These are phyloP conservation scores for Carollia perspicillata DNA, from an alignment of 2,113 vertebrate genomes.

Conservation along the genomic window DNA sequence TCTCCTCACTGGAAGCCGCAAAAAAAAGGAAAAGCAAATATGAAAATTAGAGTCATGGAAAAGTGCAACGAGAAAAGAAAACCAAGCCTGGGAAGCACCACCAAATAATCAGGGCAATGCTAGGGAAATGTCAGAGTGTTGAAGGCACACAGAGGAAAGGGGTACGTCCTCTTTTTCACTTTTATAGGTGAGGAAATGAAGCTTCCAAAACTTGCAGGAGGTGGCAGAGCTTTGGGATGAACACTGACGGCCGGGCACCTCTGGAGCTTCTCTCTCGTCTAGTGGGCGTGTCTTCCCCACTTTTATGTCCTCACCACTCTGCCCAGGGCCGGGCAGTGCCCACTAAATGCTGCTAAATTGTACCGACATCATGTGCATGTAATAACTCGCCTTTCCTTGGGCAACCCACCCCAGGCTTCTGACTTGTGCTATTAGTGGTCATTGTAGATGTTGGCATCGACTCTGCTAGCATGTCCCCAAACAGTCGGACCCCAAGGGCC, in stretches of 20 bases:
- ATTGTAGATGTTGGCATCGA: too few relatives aligned
- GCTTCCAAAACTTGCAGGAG: neutral
- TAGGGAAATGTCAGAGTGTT: neutral
- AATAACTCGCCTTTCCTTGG: neutral
- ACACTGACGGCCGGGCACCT: neutral
- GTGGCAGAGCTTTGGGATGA: neutral
- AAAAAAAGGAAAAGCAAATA: neutral
- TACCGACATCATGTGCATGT: fast-evolving
- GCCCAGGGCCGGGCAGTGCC: neutral
- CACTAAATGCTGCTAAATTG: neutral
- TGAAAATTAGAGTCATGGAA: neutral
- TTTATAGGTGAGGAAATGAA: neutral
- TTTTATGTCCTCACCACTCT: neutral
- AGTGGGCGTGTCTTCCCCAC: neutral
- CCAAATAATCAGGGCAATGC: neutral
- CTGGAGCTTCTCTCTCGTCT: neutral
- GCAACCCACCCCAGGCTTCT: neutral
- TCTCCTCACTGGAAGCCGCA: neutral
- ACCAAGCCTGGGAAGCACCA: neutral
- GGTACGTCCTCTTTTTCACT: too few relatives aligned
- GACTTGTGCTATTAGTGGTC: neutral
- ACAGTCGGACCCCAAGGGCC: neutral
- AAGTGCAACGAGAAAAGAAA: neutral
- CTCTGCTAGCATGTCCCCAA: neutral
- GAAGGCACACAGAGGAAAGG: neutral